A percentile compares a stretch with the other conserved stretches of the same genome.
Conservation (phyloP, 2,888 invertebrate species). For the Thumatha senex region DNA sequence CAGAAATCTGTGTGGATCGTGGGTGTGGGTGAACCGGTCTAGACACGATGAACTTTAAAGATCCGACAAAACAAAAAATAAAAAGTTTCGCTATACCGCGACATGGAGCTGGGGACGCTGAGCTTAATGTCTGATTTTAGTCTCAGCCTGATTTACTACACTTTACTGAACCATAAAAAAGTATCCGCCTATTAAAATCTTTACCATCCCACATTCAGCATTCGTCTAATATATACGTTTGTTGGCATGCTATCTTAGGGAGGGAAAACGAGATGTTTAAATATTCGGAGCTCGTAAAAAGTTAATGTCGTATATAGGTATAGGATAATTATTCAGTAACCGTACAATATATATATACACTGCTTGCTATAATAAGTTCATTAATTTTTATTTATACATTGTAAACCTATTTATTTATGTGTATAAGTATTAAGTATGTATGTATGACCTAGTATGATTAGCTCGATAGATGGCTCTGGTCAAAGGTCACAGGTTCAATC, state of each 20-base stretch:
- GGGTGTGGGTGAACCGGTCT: constrained; percentile 80
- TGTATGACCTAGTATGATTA: too few species aligned
- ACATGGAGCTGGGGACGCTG: constrained; percentile 60
- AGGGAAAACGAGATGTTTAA: constrained; percentile 1
- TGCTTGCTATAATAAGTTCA: too few species aligned
- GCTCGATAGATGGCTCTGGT: too few species aligned
- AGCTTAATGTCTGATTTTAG: constrained; percentile 62
- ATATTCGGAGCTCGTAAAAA: constrained; percentile 3
- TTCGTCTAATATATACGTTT: too few species aligned
- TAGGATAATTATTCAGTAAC: background rate
- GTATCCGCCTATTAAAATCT: constrained; percentile 4
- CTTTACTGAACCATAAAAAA: constrained; percentile 25
- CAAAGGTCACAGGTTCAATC: too few species aligned
- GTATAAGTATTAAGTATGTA: too few species aligned
- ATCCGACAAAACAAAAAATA: constrained; percentile 75
- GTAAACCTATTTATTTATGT: background rate
- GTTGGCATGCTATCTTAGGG: background rate
- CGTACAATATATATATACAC: too few species aligned
- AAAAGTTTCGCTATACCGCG: constrained; percentile 66
- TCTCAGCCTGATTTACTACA: constrained; percentile 40
- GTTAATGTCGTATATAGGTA: background rate
- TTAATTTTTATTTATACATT: too few species aligned
- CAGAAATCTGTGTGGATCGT: constrained; percentile 79
- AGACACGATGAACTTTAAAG: constrained; percentile 81
- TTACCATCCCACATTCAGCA: background rate